Conservation (phyloP, 1,140 invertebrate species). For the Drosophila ficusphila region DNA sequence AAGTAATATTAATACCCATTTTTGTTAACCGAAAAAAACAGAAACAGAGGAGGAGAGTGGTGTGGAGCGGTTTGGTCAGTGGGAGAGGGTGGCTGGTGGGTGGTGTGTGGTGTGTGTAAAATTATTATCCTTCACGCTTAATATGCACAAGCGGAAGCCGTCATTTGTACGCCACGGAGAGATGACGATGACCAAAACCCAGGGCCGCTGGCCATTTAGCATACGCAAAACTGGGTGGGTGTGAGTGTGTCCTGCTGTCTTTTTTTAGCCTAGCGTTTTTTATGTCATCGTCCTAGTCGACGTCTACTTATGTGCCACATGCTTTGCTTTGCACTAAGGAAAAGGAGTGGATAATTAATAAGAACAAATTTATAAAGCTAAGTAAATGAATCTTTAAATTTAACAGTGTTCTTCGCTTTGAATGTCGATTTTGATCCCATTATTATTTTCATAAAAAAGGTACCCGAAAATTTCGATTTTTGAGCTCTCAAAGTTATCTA, state of each 20-base stretch:
- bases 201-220: slow-evolving; percentile 77
- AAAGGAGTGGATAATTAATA: neutral
- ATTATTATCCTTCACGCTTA: slow-evolving; percentile 83
- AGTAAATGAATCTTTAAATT: no score
- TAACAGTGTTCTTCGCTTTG: no score
- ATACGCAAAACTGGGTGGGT: slow-evolving; percentile 55
- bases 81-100: neutral
- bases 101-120: slow-evolving; percentile 58
- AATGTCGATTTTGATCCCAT: no score
- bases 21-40: slow-evolving; percentile 56
- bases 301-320: slow-evolving; percentile 76
- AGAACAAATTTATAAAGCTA: neutral
- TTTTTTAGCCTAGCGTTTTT: slow-evolving; percentile 48
- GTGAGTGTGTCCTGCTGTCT: slow-evolving; percentile 19
- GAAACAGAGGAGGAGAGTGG: no score
- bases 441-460: no score
- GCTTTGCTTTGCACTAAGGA: slow-evolving; percentile 18
- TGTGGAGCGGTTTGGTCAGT: slow-evolving; percentile 26
- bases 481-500: no score
- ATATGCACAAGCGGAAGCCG: slow-evolving; percentile 82
- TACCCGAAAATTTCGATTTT: no score
- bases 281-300: slow-evolving; percentile 61
- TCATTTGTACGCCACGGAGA: slow-evolving; percentile 77
- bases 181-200: slow-evolving; percentile 51
- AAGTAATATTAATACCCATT: slow-evolving; percentile 83